Evolutionary conservation across 2,113 vertebrate species (phyloP), one percentile per base, ranked within the genome.

Genomic region (Dryoscopus gambensis): DNA sequence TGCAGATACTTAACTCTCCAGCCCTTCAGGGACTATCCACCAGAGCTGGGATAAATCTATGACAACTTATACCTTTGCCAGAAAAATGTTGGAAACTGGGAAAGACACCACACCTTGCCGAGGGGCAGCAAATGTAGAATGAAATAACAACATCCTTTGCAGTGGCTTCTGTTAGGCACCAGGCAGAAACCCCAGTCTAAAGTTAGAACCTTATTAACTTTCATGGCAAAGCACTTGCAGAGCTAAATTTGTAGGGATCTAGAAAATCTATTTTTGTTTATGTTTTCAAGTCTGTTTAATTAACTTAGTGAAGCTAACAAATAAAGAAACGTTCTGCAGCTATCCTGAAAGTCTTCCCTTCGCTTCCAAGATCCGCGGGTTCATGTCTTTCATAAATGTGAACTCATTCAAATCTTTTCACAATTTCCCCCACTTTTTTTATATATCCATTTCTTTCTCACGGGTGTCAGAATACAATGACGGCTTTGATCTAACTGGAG

Each of bases 181-280:
- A 79, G 30, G 37, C 19, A 80, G 63, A 85, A 92, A 65, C 50
- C 23, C 30, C 39, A 46, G 28, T 7, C 55, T 89, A 9, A 87
- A 94, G 67, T 68, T 69, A 88, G 71, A 67, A 78, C 60, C 57
- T 85, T 39, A 62, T 50, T 40, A 77, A 69, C 73, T 81, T 69
- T 20, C 84, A 57, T 24, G 23, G 84, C 18, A 86, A 84, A 93
- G 64, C 19, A 5, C 52, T 79, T 27, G 7, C 55, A 85, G 62
- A 93, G 73, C 55, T 95, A 15, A 82, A 88, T 84, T 95, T 78
- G 35, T 75, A 84, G 71, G 46, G 63, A 97, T 84, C 90, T 78
- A 90, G 71, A 90, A 96, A 95, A 96, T 85, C 55, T 93, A 80
- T 71, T 97, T 78, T 78, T 95, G 82, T 97, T 97, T 97, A 91